A percentile compares a stretch with the other conserved stretches of the same genome.
Conservation (phyloP, 2,888 invertebrate genomes). For the Gari tellinella region DNA sequence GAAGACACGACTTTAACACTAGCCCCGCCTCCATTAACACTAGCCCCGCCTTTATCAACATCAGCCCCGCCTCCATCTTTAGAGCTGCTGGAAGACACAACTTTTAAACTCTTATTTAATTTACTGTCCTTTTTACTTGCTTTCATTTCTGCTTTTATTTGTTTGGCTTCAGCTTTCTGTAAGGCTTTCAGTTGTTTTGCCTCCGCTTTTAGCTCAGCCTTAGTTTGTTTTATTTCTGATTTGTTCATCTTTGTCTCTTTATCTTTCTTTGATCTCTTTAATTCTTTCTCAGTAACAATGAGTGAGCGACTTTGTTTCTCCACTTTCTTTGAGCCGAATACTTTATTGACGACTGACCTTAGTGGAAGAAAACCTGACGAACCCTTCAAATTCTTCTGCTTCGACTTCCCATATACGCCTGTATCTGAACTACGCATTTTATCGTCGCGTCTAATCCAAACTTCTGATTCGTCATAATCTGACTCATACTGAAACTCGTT, state of each 20-base stretch:
- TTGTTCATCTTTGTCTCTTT: slow-evolving; percentile 46
- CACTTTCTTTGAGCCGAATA: slow-evolving; percentile 51
- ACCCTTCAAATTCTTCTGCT: slow-evolving; percentile 48
- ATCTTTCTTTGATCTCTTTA: slow-evolving; percentile 27
- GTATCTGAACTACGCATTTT: slow-evolving; percentile 45
- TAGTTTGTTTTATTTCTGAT: slow-evolving; percentile 42
- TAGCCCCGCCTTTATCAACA: slow-evolving; percentile 23
- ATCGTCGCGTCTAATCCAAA: slow-evolving; percentile 58
- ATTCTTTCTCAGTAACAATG: slow-evolving; percentile 32
- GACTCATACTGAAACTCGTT: slow-evolving; percentile 20
- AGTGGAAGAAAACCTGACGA: slow-evolving; percentile 56
- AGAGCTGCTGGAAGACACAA: not conserved
- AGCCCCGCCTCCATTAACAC: too few species aligned
- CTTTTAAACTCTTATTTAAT: slow-evolving; percentile 49
- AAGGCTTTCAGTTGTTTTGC: slow-evolving; percentile 37
- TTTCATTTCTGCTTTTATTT: slow-evolving; percentile 43
- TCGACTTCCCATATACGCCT: slow-evolving; percentile 39
- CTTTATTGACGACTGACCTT: slow-evolving; percentile 50
- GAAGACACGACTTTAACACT: slow-evolving; percentile 14
- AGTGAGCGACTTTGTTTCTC: slow-evolving; percentile 22
- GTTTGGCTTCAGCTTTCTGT: slow-evolving; percentile 33
- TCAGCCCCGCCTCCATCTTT: slow-evolving; percentile 29
- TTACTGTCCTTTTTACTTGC: slow-evolving; percentile 39
- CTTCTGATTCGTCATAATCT: slow-evolving; percentile 39
- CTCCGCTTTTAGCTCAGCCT: slow-evolving; percentile 38